Evolutionary conservation across 2,888 invertebrate genomes (phyloP).

Genomic region (Acrocyrtus sp.): DNA sequence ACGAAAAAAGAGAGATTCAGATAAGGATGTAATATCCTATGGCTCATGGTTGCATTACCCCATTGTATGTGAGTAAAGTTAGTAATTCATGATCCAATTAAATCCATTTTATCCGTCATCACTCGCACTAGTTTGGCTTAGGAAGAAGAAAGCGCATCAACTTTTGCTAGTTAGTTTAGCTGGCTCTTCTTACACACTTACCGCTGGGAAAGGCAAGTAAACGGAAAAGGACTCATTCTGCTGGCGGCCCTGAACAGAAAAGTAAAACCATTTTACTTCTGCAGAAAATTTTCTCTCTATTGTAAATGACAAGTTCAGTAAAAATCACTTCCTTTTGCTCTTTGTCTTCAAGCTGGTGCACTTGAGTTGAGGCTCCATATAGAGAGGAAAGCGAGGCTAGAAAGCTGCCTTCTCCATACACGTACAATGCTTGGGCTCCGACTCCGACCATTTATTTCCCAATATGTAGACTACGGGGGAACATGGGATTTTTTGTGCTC

Average conservation of each 20-base stretch:
- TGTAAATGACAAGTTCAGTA: slow-evolving; percentile 17
- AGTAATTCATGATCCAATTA: slow-evolving; percentile 53
- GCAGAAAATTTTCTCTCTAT: slow-evolving; percentile 17
- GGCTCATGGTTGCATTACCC: too few species aligned
- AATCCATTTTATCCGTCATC: slow-evolving; percentile 51
- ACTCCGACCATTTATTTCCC: too few species aligned
- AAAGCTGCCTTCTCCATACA: too few species aligned
- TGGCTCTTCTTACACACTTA: slow-evolving; percentile 43
- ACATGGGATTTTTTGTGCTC: too few species aligned
- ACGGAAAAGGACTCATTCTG: background rate
- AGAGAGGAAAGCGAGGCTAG: slow-evolving; percentile 7
- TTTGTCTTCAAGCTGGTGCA: background rate
- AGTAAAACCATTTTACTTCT: slow-evolving; percentile 5
- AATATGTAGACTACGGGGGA: too few species aligned
- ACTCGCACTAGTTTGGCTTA: too few species aligned
- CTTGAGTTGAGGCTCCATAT: too few species aligned
- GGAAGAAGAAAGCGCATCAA: slow-evolving; percentile 40
- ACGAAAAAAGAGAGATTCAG: too few species aligned
- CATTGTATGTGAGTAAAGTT: too few species aligned
- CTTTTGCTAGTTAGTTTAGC: slow-evolving; percentile 49
- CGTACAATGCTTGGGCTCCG: too few species aligned
- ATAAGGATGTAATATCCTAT: too few species aligned
- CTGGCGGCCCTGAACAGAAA: background rate
- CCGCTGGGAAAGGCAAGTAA: too few species aligned
- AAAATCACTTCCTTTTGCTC: slow-evolving; percentile 3